phyloP scores from a whole-genome alignment of 2,113 vertebrate species.

The Calcarius ornatus region DNA sequence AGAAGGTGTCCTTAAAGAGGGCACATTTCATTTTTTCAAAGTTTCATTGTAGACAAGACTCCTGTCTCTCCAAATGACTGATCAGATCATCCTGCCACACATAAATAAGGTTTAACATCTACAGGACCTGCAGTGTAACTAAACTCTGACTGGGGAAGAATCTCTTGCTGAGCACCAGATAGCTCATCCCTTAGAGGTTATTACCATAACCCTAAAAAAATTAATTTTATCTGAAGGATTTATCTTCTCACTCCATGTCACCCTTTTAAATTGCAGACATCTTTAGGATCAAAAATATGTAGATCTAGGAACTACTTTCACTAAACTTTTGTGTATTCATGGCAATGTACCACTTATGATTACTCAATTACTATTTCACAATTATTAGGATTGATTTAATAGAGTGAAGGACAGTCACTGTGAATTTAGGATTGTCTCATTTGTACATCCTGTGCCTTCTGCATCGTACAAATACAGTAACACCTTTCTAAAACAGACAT shows the following conservation, averaged over 20 bases:
- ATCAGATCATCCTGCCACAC: neutral
- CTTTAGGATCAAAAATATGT: neutral
- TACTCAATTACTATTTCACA: neutral
- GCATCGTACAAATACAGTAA: neutral
- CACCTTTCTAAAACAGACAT: neutral
- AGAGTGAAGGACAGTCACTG: neutral
- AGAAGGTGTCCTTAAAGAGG: neutral
- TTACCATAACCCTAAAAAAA: neutral
- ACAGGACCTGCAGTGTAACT: neutral
- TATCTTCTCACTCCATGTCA: neutral
- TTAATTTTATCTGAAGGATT: neutral
- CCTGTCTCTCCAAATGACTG: neutral
- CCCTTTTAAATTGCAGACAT: neutral
- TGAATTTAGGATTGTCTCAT: neutral
- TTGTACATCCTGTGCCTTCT: neutral
- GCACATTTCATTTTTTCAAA: neutral
- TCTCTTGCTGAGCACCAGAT: neutral
- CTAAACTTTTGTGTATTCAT: neutral
- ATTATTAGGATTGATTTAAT: neutral
- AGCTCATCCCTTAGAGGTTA: neutral
- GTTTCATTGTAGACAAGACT: neutral
- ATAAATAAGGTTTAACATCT: neutral
- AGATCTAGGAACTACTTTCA: neutral
- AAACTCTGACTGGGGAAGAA: neutral
- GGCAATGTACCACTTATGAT: neutral